Conservation (phyloP, 2,113 vertebrate genomes). For the Microtus richardsoni region DNA sequence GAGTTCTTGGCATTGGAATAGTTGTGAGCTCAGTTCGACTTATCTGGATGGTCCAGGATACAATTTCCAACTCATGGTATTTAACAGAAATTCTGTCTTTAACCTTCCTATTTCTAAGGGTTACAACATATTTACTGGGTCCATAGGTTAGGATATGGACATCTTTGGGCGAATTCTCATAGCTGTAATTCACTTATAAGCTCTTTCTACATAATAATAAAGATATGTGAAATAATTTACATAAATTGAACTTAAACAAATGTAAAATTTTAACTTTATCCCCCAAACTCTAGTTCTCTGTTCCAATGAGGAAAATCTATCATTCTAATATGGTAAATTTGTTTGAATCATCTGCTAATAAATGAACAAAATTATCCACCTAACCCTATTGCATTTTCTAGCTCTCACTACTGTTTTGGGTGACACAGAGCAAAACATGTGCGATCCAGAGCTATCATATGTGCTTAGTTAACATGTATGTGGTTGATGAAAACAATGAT, state of each 20-base stretch:
- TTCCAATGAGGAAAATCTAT: neutral
- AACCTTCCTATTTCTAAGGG: neutral
- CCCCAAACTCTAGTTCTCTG: neutral
- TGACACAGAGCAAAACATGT: neutral
- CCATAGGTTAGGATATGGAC: rapidly evolving
- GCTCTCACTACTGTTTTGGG: neutral
- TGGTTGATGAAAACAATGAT: neutral
- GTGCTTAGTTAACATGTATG: constrained; percentile 5
- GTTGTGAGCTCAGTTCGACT: neutral
- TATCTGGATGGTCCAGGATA: neutral
- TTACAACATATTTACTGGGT: neutral
- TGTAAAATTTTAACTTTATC: neutral
- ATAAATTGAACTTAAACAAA: neutral
- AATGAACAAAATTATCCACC: neutral
- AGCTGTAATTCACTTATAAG: neutral
- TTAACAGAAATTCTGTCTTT: neutral
- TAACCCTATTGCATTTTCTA: neutral
- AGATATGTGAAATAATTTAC: neutral
- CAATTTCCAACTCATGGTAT: neutral
- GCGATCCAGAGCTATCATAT: neutral
- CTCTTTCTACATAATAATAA: neutral
- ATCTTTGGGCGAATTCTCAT: neutral
- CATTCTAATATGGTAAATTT: neutral
- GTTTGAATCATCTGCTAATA: neutral
- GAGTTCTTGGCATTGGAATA: neutral